Conservation (phyloP, 2,113 vertebrate genomes). For the Falcunculus frontatus region DNA sequence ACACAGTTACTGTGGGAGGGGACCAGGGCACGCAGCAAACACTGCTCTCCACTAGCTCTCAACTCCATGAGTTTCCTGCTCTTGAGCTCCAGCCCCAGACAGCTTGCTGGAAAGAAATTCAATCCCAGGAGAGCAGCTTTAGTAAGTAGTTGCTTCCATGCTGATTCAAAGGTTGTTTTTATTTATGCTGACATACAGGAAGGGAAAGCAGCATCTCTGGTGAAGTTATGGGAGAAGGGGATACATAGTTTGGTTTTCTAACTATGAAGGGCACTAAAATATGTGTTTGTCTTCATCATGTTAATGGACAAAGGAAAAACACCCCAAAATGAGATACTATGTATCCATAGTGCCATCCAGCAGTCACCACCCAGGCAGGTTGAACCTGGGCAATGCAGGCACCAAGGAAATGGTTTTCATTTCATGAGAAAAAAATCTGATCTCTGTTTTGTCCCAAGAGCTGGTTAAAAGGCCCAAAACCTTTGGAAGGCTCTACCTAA, state of each 20-base stretch:
- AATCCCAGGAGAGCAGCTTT: not conserved
- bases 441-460: not conserved
- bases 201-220: not conserved
- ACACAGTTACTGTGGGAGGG: not conserved
- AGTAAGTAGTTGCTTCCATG: not conserved
- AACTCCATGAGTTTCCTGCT: not conserved
- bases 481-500: not conserved
- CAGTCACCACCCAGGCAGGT: not conserved
- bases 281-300: not conserved
- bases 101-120: not conserved
- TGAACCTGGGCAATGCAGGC: not conserved
- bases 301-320: not conserved
- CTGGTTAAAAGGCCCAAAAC: not conserved
- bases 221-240: not conserved
- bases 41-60: not conserved
- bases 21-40: rapidly evolving
- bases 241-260: not conserved
- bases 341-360: not conserved
- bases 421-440: not conserved
- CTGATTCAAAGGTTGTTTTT: not conserved
- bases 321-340: not conserved
- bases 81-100: not conserved
- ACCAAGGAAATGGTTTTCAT: not conserved
- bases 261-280: not conserved
- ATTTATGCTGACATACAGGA: not conserved